Evolutionary conservation across 2,113 vertebrate genomes (phyloP), one percentile per base, ranked within the genome.

Genomic region (Ibidorhyncha struthersii): DNA sequence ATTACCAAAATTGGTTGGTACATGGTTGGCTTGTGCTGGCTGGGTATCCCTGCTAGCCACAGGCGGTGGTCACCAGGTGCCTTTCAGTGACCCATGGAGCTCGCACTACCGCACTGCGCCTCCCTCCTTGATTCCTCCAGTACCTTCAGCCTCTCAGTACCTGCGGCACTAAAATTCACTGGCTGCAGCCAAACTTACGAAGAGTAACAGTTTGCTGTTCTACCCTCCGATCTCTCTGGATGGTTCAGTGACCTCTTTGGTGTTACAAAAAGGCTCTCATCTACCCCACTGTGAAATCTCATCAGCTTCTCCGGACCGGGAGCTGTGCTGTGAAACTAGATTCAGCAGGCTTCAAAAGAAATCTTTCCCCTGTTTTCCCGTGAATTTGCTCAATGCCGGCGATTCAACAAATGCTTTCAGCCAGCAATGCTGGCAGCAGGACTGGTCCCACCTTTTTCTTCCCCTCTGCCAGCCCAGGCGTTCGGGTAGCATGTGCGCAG

Each of bases 101-200:
- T 41, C 49, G 32, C 17, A 8, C 5, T 22, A 21, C 40, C 5
- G 1, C 1, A 1, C 15, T 72, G 29, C 1, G 2, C 23, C 27
- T 71, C 21, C 27, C 10, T 72, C 29, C 47, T 70, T 26, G 27
- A 32, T 49, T 83, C n/a, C 32, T 63, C 6, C 74, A 72, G 34
- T 67, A 32, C 53, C 74, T 85, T 56, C 38, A 87, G 27, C 59
- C 22, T 62, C 59, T 62, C 1, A 4, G 4, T n/a, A 91, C 16
- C 22, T 38, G 6, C 65, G 87, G 40, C 23, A n/a, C 40, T 73
- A 61, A 92, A 87, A 88, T 62, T 76, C 58, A 32, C 29, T 40
- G 52, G 52, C 52, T 69, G 30, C 25, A 63, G 45, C 69, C 38
- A 66, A 53, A 59, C 29, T 67, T 79, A 7, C 3, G n/a, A 85